Percentiles rank a stretch among this genome's conserved stretches.
These are phyloP conservation scores for Aurelia sp. DNA, from an alignment of 30 jellyfish, hydroid and myxozoan genomes.

Conservation along the genomic window DNA sequence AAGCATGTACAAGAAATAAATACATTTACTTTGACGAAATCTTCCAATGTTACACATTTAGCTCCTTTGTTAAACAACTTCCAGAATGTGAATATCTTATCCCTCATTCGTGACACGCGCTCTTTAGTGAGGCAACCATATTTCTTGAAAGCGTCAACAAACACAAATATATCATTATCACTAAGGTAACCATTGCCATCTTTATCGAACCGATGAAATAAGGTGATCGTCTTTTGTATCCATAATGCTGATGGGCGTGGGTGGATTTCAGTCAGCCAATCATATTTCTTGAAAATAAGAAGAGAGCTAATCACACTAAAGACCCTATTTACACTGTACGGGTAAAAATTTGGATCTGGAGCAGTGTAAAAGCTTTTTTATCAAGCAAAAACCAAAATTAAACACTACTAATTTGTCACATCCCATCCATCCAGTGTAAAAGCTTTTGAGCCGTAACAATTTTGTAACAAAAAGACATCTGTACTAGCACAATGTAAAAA, in stretches of 20 bases:
- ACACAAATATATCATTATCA: conserved; percentile 34
- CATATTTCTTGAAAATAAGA: conserved; percentile 19
- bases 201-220: conserved; percentile 54
- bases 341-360: no score
- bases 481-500: no score
- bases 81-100: conserved; percentile 61
- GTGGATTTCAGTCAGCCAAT: conserved; percentile 49
- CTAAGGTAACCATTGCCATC: conserved; percentile 60
- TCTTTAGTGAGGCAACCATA: conserved; percentile 53
- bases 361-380: no score
- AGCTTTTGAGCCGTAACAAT: no score
- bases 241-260: conserved; percentile 62
- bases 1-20: no score
- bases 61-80: conserved; percentile 58
- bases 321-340: no score
- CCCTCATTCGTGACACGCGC: conserved; percentile 55
- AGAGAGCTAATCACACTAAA: conserved; percentile 21
- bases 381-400: no score
- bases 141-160: conserved; percentile 45
- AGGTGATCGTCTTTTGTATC: conserved; percentile 52
- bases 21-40: conserved; percentile 48
- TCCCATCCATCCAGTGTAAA: no score
- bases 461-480: no score
- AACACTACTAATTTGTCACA: no score
- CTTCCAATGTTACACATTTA: conserved; percentile 37